Base-by-base conservation (phyloP, 2,888 invertebrate genomes). In the Sialis lutaria region DNA sequence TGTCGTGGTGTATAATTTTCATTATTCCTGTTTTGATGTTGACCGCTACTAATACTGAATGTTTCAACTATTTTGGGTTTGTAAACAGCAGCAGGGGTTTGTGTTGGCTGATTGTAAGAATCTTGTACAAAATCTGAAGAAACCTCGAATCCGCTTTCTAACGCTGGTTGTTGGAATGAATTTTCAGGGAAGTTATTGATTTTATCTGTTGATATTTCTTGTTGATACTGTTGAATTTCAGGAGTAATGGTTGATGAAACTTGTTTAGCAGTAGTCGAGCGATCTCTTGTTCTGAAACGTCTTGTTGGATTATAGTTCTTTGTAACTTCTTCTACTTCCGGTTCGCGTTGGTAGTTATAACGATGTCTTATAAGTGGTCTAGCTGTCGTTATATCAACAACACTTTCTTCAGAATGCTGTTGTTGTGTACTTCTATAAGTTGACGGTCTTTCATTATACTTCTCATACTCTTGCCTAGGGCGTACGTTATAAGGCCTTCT, bases 401-500 rank as follows among this genome's bases (percentile, higher is more conserved):
- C 10, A 10, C 10, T 22, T 13, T 42, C 42, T 22, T 13, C 12
- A 22, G 22, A 22, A 2, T 22, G 22, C 22, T 22, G 22, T 37
- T 37, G 37, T 5, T 5, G 37, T 6, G 37, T 37, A 10, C 6
- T 37, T 6, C 37, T 37, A 10, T n/a, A 12, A 50, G 45, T 44
- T 50, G 35, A 47, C 39, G 45, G 44, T 34, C 49, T 52, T 42
- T 40, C 51, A 32, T 41, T 40, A 46, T 51, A 46, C 6, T 53
- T 50, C 44, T 48, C 51, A 49, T 52, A 46, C 42, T 55, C 55
- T 5, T 54, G 45, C 47, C 52, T 49, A 6, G 55, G 57, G 33
- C 61, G 58, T 5, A 53, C 58, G 51, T 58, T 56, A 50, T 61
- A 62, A 10, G 70, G 69, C 48, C 68, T 62, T 49, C 71, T 57